Base-by-base conservation (phyloP, 92 coral and sea anemone genomes). In the Phenganax stokvisi region DNA sequence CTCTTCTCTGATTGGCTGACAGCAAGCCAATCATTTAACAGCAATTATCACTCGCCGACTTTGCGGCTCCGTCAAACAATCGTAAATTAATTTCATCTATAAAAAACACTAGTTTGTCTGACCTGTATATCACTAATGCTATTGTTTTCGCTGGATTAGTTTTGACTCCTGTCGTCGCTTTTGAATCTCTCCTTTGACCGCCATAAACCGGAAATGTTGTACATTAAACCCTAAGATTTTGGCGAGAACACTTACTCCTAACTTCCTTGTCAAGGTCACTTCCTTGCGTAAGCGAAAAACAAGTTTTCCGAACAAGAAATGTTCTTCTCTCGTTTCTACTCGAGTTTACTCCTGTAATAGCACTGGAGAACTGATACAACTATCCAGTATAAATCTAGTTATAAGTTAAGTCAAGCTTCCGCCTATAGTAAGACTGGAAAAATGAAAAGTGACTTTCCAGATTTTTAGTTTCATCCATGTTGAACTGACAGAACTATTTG, bases 61-160 rank as follows among this genome's bases (percentile, higher is more conserved):
- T 68, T 68, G 11, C 73, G 73, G 54, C 15, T 37, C 73, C 53
- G 73, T 68, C 73, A 68, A 68, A 37, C 53, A 68, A 68, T 30
- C 47, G 73, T 68, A 68, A 30, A 68, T 68, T 30, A 68, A 68
- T 68, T 17, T 53, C 54, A 30, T 37, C 54, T 3, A 30, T 0
- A 61, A 68, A 68, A 16, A 37, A 37, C 47, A 68, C 47, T 53
- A 64, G 67, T 61, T 61, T 8, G 67, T 12, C 25, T 61, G 67
- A 61, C 67, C 67, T 61, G 6, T 13, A 6, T 64, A 13, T 64
- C 15, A 17, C 13, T 12, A 5, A 28, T 15, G 27, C 67, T 61
- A 66, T 66, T 66, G 72, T 66, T 66, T 51, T 15, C 15, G 16
- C 72, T 11, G 25, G 67, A 17, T 17, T 15, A 61, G 25, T 61